These are phyloP conservation scores for Caiman crocodilus DNA, from an alignment of 2,797 vertebrate species.

Conservation along the genomic window DNA sequence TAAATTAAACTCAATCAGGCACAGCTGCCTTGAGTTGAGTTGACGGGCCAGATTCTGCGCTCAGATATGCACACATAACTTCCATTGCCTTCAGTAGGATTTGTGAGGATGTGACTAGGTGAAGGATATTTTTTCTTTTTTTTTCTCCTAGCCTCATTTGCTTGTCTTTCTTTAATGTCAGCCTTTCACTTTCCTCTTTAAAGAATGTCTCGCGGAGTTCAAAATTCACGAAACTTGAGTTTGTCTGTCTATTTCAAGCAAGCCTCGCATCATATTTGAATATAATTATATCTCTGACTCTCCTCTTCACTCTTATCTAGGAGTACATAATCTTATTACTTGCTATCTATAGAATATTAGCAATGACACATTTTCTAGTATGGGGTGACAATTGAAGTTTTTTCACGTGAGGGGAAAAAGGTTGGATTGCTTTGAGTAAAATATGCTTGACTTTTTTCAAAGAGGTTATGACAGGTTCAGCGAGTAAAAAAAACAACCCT, in stretches of 20 bases:
- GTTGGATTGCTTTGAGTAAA: not conserved
- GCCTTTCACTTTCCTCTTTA: not conserved
- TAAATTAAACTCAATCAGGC: constrained; percentile 47
- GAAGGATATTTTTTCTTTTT: not conserved
- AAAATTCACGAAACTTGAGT: not conserved
- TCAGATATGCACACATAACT: not conserved
- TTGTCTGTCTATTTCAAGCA: not conserved
- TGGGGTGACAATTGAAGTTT: not conserved
- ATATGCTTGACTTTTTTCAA: constrained; percentile 1
- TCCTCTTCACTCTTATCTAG: constrained; percentile 14
- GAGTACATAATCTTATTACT: not conserved
- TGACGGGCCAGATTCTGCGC: not conserved
- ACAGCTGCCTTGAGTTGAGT: not conserved
- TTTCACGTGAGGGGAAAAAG: not conserved
- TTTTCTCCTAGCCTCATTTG: not conserved
- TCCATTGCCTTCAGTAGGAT: rapidly evolving
- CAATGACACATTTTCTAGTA: not conserved
- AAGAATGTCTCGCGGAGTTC: constrained; percentile 6
- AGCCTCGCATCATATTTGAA: not conserved
- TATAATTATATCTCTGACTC: constrained; percentile 27
- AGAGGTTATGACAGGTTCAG: not conserved
- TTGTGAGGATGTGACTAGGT: not conserved
- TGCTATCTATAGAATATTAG: not conserved
- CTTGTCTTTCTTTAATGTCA: not conserved
- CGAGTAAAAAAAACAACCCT: not conserved